Conservation (phyloP, 2,888 invertebrate genomes). For the Lepidocyrtoides sp. region DNA sequence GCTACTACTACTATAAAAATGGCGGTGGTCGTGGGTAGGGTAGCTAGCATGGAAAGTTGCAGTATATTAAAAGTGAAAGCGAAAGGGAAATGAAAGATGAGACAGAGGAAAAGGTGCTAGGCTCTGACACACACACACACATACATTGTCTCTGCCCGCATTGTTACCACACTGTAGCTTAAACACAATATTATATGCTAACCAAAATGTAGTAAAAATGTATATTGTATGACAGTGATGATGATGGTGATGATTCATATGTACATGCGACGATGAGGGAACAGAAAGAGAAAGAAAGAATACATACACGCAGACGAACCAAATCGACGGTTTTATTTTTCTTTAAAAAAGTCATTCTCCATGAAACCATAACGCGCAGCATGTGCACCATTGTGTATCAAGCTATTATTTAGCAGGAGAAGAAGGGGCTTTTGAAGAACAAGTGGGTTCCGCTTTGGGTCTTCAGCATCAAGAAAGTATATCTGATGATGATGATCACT, state of each 20-base stretch:
- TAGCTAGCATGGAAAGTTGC: constrained; percentile 29
- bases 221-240: not conserved
- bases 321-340: constrained; percentile 20
- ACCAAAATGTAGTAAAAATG: not conserved
- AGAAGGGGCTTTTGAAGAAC: not conserved
- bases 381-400: not conserved
- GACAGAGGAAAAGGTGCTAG: constrained; percentile 61
- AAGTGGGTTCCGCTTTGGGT: constrained; percentile 18
- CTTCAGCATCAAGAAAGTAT: not conserved
- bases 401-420: not conserved
- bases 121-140: constrained; percentile 16
- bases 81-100: constrained; percentile 75
- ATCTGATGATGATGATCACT: constrained; percentile 20
- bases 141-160: not conserved
- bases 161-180: not conserved
- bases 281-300: not conserved
- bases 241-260: too few species aligned
- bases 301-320: not conserved
- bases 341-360: not conserved
- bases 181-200: not conserved
- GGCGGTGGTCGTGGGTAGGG: not conserved
- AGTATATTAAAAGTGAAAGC: constrained; percentile 62
- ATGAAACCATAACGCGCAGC: not conserved
- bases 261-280: not conserved
- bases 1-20: not conserved